Evolutionary conservation across 2,888 invertebrate genomes (phyloP), one percentile per base, ranked within the genome.

Genomic region (Lochmaea capreae): DNA sequence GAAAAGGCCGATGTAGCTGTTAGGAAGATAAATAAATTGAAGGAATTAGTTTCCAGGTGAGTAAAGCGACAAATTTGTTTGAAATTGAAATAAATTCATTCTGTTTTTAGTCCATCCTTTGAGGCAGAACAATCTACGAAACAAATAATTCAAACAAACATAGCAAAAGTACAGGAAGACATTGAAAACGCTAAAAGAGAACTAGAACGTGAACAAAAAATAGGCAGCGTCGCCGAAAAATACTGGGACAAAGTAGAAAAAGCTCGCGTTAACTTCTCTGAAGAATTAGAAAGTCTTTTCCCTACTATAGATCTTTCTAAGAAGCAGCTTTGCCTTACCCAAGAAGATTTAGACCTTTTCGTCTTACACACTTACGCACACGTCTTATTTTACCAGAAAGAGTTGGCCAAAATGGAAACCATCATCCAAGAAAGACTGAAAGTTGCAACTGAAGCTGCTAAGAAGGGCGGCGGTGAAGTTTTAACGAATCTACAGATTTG

Each of bases 191-290:
- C 91, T 0, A 92, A 92, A 81, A 87, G 89, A 6, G 89, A 88
- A 9, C 91, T 91, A 71, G 90, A 90, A 26, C 84, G 86, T 0
- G 92, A 92, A 74, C 84, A 89, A 61, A 89, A 90, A 39, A 87
- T 88, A 62, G 88, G 92, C 0, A 90, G 89, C 62, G 88, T 96
- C 1, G 91, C 94, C 18, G 93, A 95, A 77, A 93, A 92, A 82
- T 97, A 95, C 84, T 95, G 96, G 93, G 92, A 92, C 68, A 92
- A 95, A 88, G 95, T 95, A 82, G 89, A 90, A 78, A 85, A 88
- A 49, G 91, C 92, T 0, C 88, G 92, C 4, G 89, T 89, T 79
- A 89, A 90, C 79, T 92, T 92, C 76, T 87, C 90, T 22, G 90
- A 92, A 73, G 92, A 93, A 86, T 88, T 93, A 54, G 89, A 91